Evolutionary conservation across 2,113 vertebrate genomes (phyloP).

Genomic region (Alligator sinensis): DNA sequence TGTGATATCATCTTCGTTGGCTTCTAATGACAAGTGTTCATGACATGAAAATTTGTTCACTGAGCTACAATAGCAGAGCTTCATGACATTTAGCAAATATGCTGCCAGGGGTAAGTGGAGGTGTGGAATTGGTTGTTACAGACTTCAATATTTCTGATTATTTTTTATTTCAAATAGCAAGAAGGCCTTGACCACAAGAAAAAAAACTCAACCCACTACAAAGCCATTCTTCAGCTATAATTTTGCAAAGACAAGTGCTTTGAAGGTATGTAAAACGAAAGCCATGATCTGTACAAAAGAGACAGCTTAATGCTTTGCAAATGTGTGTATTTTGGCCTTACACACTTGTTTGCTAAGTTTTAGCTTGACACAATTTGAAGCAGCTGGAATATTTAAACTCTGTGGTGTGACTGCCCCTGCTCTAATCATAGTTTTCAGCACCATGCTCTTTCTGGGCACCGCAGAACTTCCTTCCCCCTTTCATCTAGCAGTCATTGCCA

Average conservation of each 20-base stretch:
- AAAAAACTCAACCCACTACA: neutral
- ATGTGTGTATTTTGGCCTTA: conserved; percentile 7
- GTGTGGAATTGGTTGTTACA: neutral
- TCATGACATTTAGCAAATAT: neutral
- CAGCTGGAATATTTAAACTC: conserved; percentile 19
- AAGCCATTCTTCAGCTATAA: neutral
- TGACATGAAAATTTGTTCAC: neutral
- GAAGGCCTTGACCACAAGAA: neutral
- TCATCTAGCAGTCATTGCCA: neutral
- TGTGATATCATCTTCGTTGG: neutral
- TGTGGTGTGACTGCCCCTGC: neutral
- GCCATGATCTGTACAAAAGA: neutral
- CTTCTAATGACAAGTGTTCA: neutral
- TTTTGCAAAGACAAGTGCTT: neutral
- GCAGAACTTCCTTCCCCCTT: neutral
- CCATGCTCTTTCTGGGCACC: neutral
- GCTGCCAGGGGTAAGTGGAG: neutral
- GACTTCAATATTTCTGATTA: neutral
- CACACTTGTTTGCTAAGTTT: conserved; percentile 21
- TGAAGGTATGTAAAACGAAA: conserved; percentile 18
- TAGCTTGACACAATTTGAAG: conserved; percentile 8
- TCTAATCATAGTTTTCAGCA: conserved; percentile 8
- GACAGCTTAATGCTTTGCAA: conserved; percentile 17
- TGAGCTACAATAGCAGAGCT: neutral
- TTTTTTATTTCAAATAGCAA: neutral